Evolutionary conservation across 1,140 invertebrate species (phyloP), one percentile per base, ranked within the genome.

Genomic region (Diorhabda elongata): DNA sequence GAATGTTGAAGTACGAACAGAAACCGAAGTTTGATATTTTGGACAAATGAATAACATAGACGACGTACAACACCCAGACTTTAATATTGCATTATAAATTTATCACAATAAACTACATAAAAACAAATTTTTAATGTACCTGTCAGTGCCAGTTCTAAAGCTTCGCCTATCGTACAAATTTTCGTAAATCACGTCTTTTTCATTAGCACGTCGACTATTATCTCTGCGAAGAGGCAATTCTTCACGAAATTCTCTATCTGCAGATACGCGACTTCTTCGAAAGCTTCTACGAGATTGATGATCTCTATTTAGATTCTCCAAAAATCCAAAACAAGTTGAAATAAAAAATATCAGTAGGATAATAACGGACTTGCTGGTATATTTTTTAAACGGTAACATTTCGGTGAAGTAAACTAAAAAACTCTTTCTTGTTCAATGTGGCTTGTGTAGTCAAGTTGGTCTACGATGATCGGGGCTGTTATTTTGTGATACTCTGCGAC

Each of bases 101-200:
- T 26, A 26, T 26, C 26, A 1, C 26, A 26, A 26, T 26, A 26
- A 26, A 26, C 26, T 26, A 26, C 1, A 26, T 26, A 26, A 26
- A 26, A 26, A 26, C 26, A 26, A 26, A 26, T 26, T 26, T 26
- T 26, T 26, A 26, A 26, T 26, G 6, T 52, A 52, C 47, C 47
- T 52, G 4, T 52, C 47, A 42, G 65, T 59, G 3, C 65, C 65
- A 59, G 65, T 67, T 59, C 65, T 59, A 42, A 67, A 67, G 43
- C 65, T 67, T 59, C 65, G 42, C n/a, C 65, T 59, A 43, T 67
- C 65, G 26, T 67, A 67, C n/a, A 67, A 44, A 11, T 60, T 59
- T 60, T 67, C 65, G 41, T 43, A 59, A 11, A 60, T 41, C 26
- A 57, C 45, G 58, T 67, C 65, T 59, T 67, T 67, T 42, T 67